Evolutionary conservation across 1,140 invertebrate species (phyloP).

Genomic region (Drosophila triauraria): DNA sequence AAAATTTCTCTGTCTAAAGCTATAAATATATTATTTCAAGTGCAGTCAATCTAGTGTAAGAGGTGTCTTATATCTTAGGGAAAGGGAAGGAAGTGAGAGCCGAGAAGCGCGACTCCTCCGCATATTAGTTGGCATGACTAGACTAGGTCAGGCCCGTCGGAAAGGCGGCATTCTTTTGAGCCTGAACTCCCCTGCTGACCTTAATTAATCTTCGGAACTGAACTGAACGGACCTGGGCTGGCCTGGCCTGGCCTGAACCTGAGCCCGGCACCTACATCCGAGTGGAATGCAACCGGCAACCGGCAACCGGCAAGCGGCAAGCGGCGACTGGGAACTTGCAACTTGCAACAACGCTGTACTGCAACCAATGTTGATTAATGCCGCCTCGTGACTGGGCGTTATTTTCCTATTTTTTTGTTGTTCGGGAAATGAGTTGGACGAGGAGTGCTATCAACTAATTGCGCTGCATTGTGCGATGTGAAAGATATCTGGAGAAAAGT

Average conservation of each 20-base stretch:
- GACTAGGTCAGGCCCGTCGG: slow-evolving; percentile 37
- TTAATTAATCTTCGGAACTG: slow-evolving; percentile 73
- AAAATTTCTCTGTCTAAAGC: background rate
- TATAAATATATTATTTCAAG: background rate
- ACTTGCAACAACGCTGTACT: slow-evolving; percentile 14
- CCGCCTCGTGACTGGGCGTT: slow-evolving; percentile 73
- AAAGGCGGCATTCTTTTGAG: slow-evolving; percentile 68
- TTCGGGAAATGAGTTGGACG: slow-evolving; percentile 70
- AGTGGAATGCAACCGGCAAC: slow-evolving; percentile 47
- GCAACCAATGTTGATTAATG: slow-evolving; percentile 77
- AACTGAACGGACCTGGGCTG: background rate
- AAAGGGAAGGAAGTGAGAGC: slow-evolving; percentile 5
- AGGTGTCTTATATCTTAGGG: background rate
- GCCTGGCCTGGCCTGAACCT: slow-evolving; percentile 4
- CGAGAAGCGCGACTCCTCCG: slow-evolving; percentile 2
- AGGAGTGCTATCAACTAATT: slow-evolving; percentile 71
- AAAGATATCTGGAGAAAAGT: slow-evolving; percentile 51
- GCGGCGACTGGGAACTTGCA: slow-evolving; percentile 30
- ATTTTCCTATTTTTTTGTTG: slow-evolving; percentile 43
- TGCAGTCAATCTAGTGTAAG: background rate
- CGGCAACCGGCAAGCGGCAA: slow-evolving; percentile 32
- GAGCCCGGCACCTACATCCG: slow-evolving; percentile 39
- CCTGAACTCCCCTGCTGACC: slow-evolving; percentile 57
- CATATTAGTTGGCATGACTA: slow-evolving; percentile 47
- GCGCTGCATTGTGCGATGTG: slow-evolving; percentile 59